Evolutionary conservation across 1,140 invertebrate genomes (phyloP).

Genomic region (Zaprionus tsacasi): DNA sequence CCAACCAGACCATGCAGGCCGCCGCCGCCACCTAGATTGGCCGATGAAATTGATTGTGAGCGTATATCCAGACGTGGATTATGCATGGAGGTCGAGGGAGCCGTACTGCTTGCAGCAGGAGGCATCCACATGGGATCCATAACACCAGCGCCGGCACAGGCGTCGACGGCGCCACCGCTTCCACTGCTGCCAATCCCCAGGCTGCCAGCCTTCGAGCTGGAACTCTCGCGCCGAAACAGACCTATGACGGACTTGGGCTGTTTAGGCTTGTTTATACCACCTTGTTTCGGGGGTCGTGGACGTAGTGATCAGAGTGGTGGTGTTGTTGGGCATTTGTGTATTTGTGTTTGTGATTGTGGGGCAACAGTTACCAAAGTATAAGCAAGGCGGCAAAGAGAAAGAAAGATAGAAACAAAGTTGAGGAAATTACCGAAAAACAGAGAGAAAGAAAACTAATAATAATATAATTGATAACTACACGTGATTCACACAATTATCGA

Average conservation of each 20-base stretch:
- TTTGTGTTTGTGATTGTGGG: conserved; percentile 43
- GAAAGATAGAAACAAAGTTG: conserved; percentile 47
- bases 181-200: conserved; percentile 72
- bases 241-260: conserved; percentile 90
- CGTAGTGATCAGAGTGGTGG: conserved; percentile 21
- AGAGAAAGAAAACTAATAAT: conserved; percentile 51
- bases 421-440: conserved; percentile 63
- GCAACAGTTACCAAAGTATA: conserved; percentile 72
- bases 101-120: conserved; percentile 27
- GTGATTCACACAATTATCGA: conserved; percentile 25
- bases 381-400: conserved; percentile 68
- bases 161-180: conserved; percentile 51
- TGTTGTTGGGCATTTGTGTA: conserved; percentile 22
- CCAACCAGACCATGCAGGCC: conserved; percentile 45
- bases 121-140: conserved; percentile 70
- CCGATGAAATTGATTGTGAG: conserved; percentile 81
- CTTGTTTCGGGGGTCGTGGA: conserved; percentile 77
- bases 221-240: conserved; percentile 88
- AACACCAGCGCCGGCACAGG: conserved; percentile 64
- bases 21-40: conserved; percentile 47
- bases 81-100: conserved; percentile 60
- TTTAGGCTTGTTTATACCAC: conserved; percentile 89
- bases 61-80: conserved; percentile 75
- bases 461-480: conserved; percentile 2
- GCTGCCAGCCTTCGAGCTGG: conserved; percentile 86